Percentiles rank a stretch among this genome's conserved stretches.
Conservation (phyloP, 2,797 vertebrate genomes). For the Pangasius macronema region DNA sequence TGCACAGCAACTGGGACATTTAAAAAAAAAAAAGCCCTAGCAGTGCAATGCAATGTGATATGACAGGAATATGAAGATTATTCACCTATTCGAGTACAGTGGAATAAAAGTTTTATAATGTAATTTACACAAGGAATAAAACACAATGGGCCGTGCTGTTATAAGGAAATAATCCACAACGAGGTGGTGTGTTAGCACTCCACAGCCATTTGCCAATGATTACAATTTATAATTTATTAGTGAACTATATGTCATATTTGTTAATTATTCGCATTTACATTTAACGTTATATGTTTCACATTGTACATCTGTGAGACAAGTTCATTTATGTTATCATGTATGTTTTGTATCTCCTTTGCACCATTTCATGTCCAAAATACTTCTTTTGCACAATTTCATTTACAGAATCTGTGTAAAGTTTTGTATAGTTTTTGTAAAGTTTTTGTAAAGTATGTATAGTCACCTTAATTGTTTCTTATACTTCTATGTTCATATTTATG, state of each 20-base stretch:
- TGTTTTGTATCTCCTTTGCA: too few species aligned
- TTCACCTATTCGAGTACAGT: background rate
- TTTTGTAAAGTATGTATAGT: too few species aligned
- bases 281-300: background rate
- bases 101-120: background rate
- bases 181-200: background rate
- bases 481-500: too few species aligned
- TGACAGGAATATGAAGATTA: background rate
- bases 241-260: background rate
- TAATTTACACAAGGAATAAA: background rate
- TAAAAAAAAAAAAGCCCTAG: background rate
- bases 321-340: background rate
- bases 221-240: background rate
- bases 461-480: too few species aligned
- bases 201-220: background rate
- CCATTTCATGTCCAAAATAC: too few species aligned
- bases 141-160: background rate
- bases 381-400: too few species aligned
- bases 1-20: background rate
- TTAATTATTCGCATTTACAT: background rate
- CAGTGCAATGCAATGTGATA: background rate
- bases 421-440: too few species aligned
- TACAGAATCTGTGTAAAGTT: too few species aligned
- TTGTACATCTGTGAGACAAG: background rate
- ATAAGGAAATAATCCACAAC: background rate